Base-by-base conservation (phyloP, 2,888 invertebrate genomes). In the Eutolmus rufibarbis region DNA sequence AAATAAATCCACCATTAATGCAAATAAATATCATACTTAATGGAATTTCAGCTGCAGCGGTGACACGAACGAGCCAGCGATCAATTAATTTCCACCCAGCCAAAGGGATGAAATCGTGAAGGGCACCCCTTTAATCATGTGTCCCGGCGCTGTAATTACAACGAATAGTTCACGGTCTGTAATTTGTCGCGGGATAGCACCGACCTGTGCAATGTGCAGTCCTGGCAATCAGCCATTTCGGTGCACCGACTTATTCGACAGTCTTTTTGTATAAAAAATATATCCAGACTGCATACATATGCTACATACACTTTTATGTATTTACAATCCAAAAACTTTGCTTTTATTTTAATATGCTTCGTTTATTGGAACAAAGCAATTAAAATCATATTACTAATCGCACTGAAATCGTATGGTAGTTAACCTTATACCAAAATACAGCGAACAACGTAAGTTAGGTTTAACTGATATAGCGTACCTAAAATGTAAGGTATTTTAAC, bases 11-110 rank as follows among this genome's bases (percentile, higher is more conserved):
- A 46, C 43, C 43, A 40, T 40, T 78, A 78, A 78, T 78, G 78
- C 23, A 78, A 78, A 78, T 78, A 78, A 78, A 78, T 40, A 78
- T 78, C 37, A 28, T 31, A 28, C 46, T 56, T 81, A 51, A 81
- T 56, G 81, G 31, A 40, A 78, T 78, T 78, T 78, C 23, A 78
- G 78, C 43, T 78, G 43, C 40, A 78, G 43, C 23, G 23, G 66
- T 66, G 28, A 28, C 66, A 66, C 66, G 28, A 66, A 66, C 66
- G 66, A 12, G 66, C 23, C 66, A 28, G 23, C 66, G 66, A 66
- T 66, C 66, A 66, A 66, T 66, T 66, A 66, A 66, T 66, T 66
- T 12, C 51, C 51, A n/a, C 57, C 66, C 66, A 9, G 57, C 19
- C 19, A 19, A 57, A 57, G 57, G 57, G 57, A 34, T 34, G 34